Evolutionary conservation across 1,140 invertebrate species (phyloP), one percentile per base, ranked within the genome.

Genomic region (Macrobrachium nipponense): DNA sequence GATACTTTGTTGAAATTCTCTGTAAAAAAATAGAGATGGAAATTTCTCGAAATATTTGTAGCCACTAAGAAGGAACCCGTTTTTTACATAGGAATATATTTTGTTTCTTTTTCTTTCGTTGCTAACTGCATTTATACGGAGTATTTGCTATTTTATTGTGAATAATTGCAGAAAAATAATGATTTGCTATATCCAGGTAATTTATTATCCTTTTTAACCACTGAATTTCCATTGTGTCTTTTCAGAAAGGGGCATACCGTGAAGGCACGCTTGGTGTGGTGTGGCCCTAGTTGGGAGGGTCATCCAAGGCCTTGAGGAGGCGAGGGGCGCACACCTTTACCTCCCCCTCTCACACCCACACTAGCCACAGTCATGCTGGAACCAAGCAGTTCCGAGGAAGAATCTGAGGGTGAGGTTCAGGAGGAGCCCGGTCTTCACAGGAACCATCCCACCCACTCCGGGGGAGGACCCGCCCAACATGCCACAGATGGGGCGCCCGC

Each of bases 371-470:
- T 20, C 68, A 88, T 88, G 87, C 18, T 88, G 80, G 84, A 88
- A 62, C 87, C 84, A 8, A 88, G 87, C 84, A 88, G 87, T 61
- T 88, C 87, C 3, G 87, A 88, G 84, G 87, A 88, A 61, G 87
- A 86, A 58, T 87, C 84, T 20, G 87, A 86, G 1, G 87, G 80
- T n/a, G 87, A 87, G 84, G 84, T 83, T 62, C 64, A 87, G 87
- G 87, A 88, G 79, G 84, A 88, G 62, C 64, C 85, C 20, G 64
- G 61, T 62, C 27, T 61, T 61, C 43, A 51, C 6, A 51, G 77
- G 10, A 68, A 62, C n/a, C 23, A 73, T 17, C 68, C 84, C 20
- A 7, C 43, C n/a, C 85, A 80, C n/a, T 5, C 72, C 44, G 51
- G 20, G 5, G 80, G 60, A 23, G 36, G 36, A 18, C 44, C 14